These are phyloP conservation scores for Tenualosa thibaudeaui DNA, from an alignment of 2,797 vertebrate genomes.

Conservation along the genomic window DNA sequence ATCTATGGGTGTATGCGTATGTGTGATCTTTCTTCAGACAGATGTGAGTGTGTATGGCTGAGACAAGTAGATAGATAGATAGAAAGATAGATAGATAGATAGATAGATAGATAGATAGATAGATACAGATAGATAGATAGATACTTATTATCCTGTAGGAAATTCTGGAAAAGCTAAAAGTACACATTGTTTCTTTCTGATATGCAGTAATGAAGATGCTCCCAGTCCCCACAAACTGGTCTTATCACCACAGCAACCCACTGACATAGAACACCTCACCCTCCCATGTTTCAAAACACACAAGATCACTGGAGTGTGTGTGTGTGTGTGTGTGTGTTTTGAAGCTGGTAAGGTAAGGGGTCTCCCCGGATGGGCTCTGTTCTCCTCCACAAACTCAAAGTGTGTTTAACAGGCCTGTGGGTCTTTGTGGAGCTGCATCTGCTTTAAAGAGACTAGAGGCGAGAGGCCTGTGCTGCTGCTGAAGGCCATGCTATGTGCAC, in stretches of 20 bases:
- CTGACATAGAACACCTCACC: not conserved
- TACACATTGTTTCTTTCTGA: no score
- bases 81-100: no score
- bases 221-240: not conserved
- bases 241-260: not conserved
- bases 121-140: no score
- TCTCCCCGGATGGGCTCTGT: not conserved
- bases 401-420: not conserved
- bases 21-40: no score
- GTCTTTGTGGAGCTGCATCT: not conserved
- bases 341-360: not conserved
- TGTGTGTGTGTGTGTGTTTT: not conserved
- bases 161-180: no score
- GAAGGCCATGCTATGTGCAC: not conserved
- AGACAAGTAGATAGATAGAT: no score
- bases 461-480: not conserved
- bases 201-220: not conserved
- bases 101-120: no score
- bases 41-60: no score
- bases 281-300: not conserved
- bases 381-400: not conserved
- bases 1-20: no score
- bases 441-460: conserved; percentile 2
- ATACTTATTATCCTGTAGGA: no score
- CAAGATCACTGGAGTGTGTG: no score